Evolutionary conservation across 1,140 invertebrate species (phyloP), one percentile per base, ranked within the genome.

Genomic region (Sycophila sp.): DNA sequence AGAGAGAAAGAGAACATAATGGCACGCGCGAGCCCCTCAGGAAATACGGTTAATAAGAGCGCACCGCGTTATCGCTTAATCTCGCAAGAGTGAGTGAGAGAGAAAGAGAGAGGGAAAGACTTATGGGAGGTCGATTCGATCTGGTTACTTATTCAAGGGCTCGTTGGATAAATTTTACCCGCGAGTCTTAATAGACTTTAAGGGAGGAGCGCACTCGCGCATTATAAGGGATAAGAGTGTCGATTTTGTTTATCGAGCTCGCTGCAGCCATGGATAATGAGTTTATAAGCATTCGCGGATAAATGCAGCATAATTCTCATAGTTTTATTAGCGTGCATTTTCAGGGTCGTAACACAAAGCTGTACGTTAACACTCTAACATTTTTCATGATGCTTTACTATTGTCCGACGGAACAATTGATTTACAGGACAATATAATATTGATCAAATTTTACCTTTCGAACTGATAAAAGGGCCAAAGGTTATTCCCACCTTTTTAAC

Each of bases 1-100:
- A 19, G 38, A 49, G 55, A 26, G 49, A 53, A 13, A 28, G 42
- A 53, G 26, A 36, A 59, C 5, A 34, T 56, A 68, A 59, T 36
- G 53, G 30, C 65, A 59, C 55, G 40, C 40, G 19, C 47, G 36
- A 60, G 6, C 11, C 28, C 17, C 47, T 17, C 65, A 68, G 65
- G 42, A 68, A 68, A 68, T 68, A 59, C 65, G 53, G 42, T 68
- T 68, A 68, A 68, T 68, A 68, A 59, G 38, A 68, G 30, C 28
- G 19, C 34, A 32, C 17, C 32, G 64, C 32, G 55, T 68, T 68
- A 68, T 68, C 42, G 42, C 55, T 68, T 58, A 47, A 67, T 67
- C 65, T 67, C 36, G 24, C 19, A 13, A 13, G 28, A 5, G 17
- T 1, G 11, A n/a, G 28, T 22, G 38, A 56, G 40, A 40, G 38